These are phyloP conservation scores for Poliocrania exsul DNA, from an alignment of 2,797 vertebrate species.

Conservation along the genomic window DNA sequence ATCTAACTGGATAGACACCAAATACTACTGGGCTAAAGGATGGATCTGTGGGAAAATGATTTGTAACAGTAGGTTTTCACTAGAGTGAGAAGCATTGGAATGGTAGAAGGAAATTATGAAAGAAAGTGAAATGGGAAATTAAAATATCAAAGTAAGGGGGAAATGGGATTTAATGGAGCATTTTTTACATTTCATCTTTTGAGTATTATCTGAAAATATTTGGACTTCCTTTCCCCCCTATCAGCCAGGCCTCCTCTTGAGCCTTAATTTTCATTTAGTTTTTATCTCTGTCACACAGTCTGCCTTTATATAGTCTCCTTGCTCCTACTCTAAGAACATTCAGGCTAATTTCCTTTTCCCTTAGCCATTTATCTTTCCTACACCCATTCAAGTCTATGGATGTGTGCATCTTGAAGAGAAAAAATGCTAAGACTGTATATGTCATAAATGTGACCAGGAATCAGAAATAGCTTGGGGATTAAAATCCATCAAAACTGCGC, in stretches of 20 bases:
- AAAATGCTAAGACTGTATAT: slow-evolving; percentile 24
- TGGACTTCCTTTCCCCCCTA: slow-evolving; percentile 21
- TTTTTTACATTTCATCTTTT: slow-evolving; percentile 61
- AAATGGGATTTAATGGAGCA: slow-evolving; percentile 72
- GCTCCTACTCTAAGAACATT: slow-evolving; percentile 53
- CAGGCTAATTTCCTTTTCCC: slow-evolving; percentile 58
- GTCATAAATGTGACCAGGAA: slow-evolving; percentile 47
- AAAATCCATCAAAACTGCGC: slow-evolving; percentile 22
- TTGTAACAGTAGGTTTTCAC: slow-evolving; percentile 34
- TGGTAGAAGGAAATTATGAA: slow-evolving; percentile 66
- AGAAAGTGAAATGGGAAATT: slow-evolving; percentile 76
- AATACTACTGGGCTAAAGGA: not conserved
- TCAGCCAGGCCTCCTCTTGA: slow-evolving; percentile 37
- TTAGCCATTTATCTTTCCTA: slow-evolving; percentile 67
- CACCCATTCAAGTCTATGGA: slow-evolving; percentile 37
- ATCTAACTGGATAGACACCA: not conserved
- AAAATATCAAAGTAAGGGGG: slow-evolving; percentile 75
- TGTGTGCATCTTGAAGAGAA: slow-evolving; percentile 21
- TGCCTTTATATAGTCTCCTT: slow-evolving; percentile 46
- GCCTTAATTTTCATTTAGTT: slow-evolving; percentile 70
- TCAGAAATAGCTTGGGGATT: slow-evolving; percentile 53
- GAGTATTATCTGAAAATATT: slow-evolving; percentile 63
- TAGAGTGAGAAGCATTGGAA: slow-evolving; percentile 47
- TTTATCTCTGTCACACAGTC: slow-evolving; percentile 57
- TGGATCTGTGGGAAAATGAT: slow-evolving; percentile 52